Evolutionary conservation across 1,140 invertebrate species (phyloP), one percentile per base, ranked within the genome.

Genomic region (Euura lappo): DNA sequence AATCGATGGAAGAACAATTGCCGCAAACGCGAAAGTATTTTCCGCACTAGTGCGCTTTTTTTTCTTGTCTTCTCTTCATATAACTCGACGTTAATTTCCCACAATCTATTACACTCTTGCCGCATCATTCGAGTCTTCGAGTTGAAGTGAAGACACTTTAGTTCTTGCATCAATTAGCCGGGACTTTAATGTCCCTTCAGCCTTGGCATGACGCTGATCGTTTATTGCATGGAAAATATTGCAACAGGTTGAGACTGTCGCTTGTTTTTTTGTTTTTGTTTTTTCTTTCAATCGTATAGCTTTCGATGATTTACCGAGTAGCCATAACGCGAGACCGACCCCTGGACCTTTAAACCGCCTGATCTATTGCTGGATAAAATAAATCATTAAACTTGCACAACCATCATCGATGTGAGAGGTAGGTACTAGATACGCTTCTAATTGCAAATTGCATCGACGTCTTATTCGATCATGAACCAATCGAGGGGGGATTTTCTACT

Each of bases 321-420:
- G 10, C 3, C 3, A 11, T 11, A 60, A 8, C 51, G 51, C 13
- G 51, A n/a, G 13, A 60, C 8, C 10, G 0, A 3, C 3, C 51
- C 51, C 5, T 6, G 51, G 51, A 60, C 51, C 51, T 60, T 60
- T 60, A 60, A 60, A 60, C 51, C 13, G 6, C 13, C 8, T 60
- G 51, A 60, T 60, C 51, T 60, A n/a, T 60, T 60, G 51, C 51
- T 8, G 51, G 51, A n/a, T 60, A 60, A 60, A 60, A 60, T 60
- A 60, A 60, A 60, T 60, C 51, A 60, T 60, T n/a, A n/a, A 60
- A 11, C 51, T 8, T 60, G 28, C 28, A 28, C 28, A 28, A 11
- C 8, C 51, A 60, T 11, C 10, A 6, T 4, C 13, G 51, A 11
- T 60, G 10, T 11, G 10, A 8, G 51, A 60, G 51, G 51, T n/a